A percentile compares a stretch with the other conserved stretches of the same genome.
Evolutionary conservation across 2,888 invertebrate species (phyloP).

Genomic region (Synanthedon tipuliformis): DNA sequence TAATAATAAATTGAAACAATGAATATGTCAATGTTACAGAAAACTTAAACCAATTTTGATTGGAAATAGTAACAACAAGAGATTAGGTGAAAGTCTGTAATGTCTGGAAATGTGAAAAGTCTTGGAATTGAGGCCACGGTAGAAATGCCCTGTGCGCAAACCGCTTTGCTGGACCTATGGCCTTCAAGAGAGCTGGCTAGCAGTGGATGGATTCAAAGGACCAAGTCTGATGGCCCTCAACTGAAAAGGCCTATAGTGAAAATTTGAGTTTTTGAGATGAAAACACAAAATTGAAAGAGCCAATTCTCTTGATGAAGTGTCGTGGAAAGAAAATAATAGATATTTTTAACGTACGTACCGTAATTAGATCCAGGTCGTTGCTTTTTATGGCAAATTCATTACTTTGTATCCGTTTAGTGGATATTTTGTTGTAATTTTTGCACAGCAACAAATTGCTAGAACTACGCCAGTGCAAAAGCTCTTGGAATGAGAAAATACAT

Average conservation of each 20-base stretch:
- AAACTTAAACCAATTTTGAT: too few species aligned
- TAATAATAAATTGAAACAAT: too few species aligned
- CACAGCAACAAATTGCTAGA: conserved; percentile 38
- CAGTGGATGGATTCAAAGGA: too few species aligned
- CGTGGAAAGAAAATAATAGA: neutral
- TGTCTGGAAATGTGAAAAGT: too few species aligned
- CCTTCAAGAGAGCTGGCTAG: too few species aligned
- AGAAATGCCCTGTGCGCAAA: too few species aligned
- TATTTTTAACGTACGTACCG: conserved; percentile 12
- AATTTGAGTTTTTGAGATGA: neutral
- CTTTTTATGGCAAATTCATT: conserved; percentile 45
- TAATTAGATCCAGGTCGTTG: conserved; percentile 38
- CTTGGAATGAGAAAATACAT: conserved; percentile 14
- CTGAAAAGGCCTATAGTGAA: neutral
- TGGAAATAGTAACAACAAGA: too few species aligned
- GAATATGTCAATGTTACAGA: too few species aligned
- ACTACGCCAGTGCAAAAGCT: conserved; percentile 10
- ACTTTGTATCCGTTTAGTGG: conserved; percentile 27
- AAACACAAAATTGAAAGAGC: neutral
- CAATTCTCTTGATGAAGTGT: neutral
- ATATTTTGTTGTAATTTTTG: conserved; percentile 21
- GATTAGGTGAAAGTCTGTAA: too few species aligned
- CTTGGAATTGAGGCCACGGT: too few species aligned
- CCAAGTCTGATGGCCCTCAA: too few species aligned
- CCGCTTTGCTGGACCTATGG: too few species aligned